Conservation (phyloP, 2,113 vertebrate genomes). For the Strix uralensis region DNA sequence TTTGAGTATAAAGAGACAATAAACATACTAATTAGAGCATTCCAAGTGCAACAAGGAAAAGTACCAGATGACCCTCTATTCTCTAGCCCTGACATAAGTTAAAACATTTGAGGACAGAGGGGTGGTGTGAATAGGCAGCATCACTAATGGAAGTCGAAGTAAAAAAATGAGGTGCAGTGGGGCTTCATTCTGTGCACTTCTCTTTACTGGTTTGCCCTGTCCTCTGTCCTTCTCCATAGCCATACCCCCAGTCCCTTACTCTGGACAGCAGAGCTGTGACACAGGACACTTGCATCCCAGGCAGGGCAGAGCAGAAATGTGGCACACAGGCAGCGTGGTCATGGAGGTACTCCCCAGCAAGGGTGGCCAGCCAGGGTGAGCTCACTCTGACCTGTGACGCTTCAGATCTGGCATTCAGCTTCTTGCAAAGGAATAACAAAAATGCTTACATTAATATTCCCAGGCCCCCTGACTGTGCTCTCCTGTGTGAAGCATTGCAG, state of each 20-base stretch:
- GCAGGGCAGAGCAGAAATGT: background rate
- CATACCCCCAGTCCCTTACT: background rate
- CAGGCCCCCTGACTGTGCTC: background rate
- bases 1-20: background rate
- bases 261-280: background rate
- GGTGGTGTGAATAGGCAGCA: background rate
- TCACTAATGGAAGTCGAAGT: background rate
- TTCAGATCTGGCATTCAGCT: background rate
- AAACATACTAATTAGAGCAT: background rate
- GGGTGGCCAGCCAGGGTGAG: background rate
- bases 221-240: background rate
- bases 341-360: background rate
- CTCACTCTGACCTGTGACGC: fast-evolving
- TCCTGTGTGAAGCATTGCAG: background rate
- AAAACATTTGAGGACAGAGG: background rate
- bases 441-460: background rate
- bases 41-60: background rate
- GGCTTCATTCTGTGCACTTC: background rate
- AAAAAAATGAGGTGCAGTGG: background rate
- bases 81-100: background rate
- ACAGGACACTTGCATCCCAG: background rate
- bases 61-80: background rate
- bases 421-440: background rate
- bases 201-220: background rate
- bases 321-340: fast-evolving